A percentile compares a stretch with the other conserved stretches of the same genome.
phyloP scores from a whole-genome alignment of 92 coral and sea anemone genomes.

The Epizoanthus ramosus region DNA sequence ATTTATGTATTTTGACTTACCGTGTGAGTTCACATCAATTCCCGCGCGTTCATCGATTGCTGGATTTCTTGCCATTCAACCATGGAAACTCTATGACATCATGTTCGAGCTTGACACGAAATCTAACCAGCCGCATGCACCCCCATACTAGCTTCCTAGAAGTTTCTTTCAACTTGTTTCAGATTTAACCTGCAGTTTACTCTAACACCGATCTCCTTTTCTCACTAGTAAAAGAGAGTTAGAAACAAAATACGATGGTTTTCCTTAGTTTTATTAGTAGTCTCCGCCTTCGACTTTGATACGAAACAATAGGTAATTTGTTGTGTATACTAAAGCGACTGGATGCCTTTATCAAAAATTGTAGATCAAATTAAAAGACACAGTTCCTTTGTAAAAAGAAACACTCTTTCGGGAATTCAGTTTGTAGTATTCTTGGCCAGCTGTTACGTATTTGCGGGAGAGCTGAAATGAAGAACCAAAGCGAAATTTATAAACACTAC shows the following conservation, averaged over 20 bases:
- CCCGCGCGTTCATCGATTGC: constrained; percentile 36
- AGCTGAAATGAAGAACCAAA: constrained; percentile 36
- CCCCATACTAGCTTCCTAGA: constrained; percentile 12
- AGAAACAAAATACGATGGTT: constrained; percentile 12
- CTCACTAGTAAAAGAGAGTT: constrained; percentile 35
- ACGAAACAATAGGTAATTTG: constrained; percentile 84
- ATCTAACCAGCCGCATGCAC: not conserved
- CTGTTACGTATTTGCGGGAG: constrained; percentile 29
- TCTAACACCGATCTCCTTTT: constrained; percentile 27
- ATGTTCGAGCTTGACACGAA: constrained; percentile 37
- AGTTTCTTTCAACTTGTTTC: not conserved
- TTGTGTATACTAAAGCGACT: constrained; percentile 74
- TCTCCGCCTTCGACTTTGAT: constrained; percentile 94
- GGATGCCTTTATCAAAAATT: constrained; percentile 62
- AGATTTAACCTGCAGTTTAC: constrained; percentile 3
- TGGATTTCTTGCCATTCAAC: constrained; percentile 21
- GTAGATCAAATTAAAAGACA: constrained; percentile 57
- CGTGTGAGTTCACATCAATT: constrained; percentile 24
- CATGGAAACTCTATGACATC: constrained; percentile 41
- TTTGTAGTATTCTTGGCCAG: constrained; percentile 23
- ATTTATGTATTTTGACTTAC: constrained; percentile 4
- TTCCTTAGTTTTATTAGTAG: constrained; percentile 30
- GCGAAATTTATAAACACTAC: constrained; percentile 23
- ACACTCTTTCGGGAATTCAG: constrained; percentile 3
- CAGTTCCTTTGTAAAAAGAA: constrained; percentile 37